A percentile compares a stretch with the other conserved stretches of the same genome.
Conservation (phyloP, 1,140 invertebrate genomes). For the Dolichoris vasculosae region DNA sequence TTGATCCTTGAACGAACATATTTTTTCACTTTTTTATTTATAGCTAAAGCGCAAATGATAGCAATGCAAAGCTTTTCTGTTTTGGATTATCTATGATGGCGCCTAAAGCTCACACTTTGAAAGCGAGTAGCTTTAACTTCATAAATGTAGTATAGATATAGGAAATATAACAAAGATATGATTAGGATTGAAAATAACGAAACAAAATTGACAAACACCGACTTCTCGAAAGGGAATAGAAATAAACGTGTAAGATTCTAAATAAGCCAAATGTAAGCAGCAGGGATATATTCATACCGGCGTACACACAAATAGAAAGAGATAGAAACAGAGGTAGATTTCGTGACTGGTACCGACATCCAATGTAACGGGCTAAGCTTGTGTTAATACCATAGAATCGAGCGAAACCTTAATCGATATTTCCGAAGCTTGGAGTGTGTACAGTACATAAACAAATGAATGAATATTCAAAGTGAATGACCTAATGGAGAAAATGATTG, state of each 20-base stretch:
- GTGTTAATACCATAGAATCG: constrained; percentile 28
- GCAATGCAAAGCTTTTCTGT: neutral
- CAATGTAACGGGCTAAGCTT: neutral
- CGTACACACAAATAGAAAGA: neutral
- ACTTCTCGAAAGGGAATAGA: neutral
- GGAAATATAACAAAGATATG: neutral
- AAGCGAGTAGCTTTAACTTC: neutral
- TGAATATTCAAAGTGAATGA: neutral
- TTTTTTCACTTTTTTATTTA: neutral
- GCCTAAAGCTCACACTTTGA: neutral
- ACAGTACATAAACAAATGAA: neutral
- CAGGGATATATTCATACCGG: neutral
- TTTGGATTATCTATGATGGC: neutral
- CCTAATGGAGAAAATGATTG: neutral
- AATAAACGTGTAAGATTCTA: neutral
- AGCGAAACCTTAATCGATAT: constrained; percentile 24
- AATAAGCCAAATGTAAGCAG: neutral
- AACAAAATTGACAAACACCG: neutral
- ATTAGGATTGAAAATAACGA: neutral
- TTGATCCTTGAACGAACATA: constrained; percentile 71
- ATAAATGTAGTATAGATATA: neutral
- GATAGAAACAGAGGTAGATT: neutral
- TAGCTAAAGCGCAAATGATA: neutral
- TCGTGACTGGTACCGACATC: constrained; percentile 42
- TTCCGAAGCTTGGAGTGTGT: neutral